Percentiles rank a stretch among this genome's conserved stretches.
Conservation (phyloP, 1,140 invertebrate species). For the Drosophila gunungcola region DNA sequence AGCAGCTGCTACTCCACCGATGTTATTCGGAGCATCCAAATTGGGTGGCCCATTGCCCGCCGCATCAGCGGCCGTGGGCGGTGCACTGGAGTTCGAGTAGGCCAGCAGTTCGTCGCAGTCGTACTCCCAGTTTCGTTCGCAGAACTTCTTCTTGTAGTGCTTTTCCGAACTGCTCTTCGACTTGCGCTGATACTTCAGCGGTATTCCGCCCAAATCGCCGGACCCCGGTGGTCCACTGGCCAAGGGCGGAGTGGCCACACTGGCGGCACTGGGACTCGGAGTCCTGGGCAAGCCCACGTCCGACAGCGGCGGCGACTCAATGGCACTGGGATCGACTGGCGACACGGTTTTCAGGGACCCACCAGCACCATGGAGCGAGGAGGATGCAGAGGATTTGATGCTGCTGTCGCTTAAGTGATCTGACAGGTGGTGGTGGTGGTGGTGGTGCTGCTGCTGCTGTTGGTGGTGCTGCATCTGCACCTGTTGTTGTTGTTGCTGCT, state of each 20-base stretch:
- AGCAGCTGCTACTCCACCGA: not conserved
- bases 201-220: slow-evolving; percentile 64
- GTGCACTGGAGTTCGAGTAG: slow-evolving; percentile 74
- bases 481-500: slow-evolving; percentile 40
- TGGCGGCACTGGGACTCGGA: slow-evolving; percentile 87
- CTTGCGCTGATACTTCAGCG: slow-evolving; percentile 88
- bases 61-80: slow-evolving; percentile 66
- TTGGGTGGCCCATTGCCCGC: slow-evolving; percentile 56
- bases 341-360: slow-evolving; percentile 70
- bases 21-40: slow-evolving; percentile 4
- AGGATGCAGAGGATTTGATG: slow-evolving; percentile 69
- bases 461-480: slow-evolving; percentile 14
- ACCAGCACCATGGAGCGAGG: slow-evolving; percentile 55
- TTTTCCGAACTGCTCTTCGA: slow-evolving; percentile 87
- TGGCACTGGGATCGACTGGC: slow-evolving; percentile 69
- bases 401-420: slow-evolving; percentile 81
- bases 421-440: slow-evolving; percentile 47
- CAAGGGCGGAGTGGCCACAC: slow-evolving; percentile 85
- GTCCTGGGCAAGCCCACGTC: slow-evolving; percentile 88
- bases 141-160: slow-evolving; percentile 92
- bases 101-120: slow-evolving; percentile 85
- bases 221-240: slow-evolving; percentile 49
- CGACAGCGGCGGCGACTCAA: slow-evolving; percentile 86
- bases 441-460: slow-evolving; percentile 39
- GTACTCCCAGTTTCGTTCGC: slow-evolving; percentile 88